phyloP scores from a whole-genome alignment of 2,113 vertebrate genomes.

The Sebastes schlegelii region DNA sequence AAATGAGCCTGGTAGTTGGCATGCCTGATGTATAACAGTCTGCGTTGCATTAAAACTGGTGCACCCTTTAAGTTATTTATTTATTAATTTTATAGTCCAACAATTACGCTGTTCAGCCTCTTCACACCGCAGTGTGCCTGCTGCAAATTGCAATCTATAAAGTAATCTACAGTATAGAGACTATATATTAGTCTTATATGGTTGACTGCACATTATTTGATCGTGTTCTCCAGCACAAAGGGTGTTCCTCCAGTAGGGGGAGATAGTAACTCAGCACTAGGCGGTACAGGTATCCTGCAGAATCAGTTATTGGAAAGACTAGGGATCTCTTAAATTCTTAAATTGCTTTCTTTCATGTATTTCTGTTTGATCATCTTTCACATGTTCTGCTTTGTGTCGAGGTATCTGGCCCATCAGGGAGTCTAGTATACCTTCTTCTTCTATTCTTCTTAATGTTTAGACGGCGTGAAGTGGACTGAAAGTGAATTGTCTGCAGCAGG shows the following conservation, averaged over 20 bases:
- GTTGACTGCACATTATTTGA: conserved; percentile 51
- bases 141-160: conserved; percentile 56
- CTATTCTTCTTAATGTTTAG: conserved; percentile 14
- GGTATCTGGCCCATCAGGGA: conserved; percentile 1
- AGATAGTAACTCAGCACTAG: conserved; percentile 61
- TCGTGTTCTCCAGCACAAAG: neutral
- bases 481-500: neutral
- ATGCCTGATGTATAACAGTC: conserved; percentile 7
- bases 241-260: conserved; percentile 66
- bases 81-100: conserved; percentile 17
- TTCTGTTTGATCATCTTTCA: conserved; percentile 45
- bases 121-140: conserved; percentile 3
- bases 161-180: conserved; percentile 45
- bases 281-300: neutral
- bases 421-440: neutral
- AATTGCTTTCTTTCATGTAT: conserved; percentile 24
- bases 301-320: neutral
- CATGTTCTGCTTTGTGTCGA: conserved; percentile 14
- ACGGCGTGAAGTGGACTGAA: neutral
- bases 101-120: conserved; percentile 7
- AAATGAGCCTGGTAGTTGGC: conserved; percentile 22
- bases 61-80: conserved; percentile 22
- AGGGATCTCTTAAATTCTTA: conserved; percentile 28
- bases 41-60: conserved; percentile 27
- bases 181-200: conserved; percentile 33